Conservation (phyloP, 2,888 invertebrate genomes). For the Neria commutata region DNA sequence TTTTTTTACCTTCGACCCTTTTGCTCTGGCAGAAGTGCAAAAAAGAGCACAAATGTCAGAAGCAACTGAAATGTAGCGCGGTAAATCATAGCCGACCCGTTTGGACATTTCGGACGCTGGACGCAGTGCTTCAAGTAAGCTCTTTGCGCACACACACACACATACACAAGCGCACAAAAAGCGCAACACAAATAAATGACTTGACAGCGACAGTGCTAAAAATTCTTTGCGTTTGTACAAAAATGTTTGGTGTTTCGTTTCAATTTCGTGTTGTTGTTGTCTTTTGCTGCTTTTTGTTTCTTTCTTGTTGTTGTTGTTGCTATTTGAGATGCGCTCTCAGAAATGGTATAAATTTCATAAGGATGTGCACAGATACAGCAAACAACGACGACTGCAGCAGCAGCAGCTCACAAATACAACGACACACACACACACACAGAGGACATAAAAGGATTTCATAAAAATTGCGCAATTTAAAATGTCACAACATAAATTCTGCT, state of each 20-base stretch:
- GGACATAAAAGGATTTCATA: slow-evolving; percentile 58
- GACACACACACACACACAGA: slow-evolving; percentile 33
- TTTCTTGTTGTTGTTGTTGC: slow-evolving; percentile 29
- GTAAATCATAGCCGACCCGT: not conserved
- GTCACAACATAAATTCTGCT: slow-evolving; percentile 62
- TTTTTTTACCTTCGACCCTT: too few species aligned
- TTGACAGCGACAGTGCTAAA: slow-evolving; percentile 51
- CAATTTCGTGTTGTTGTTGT: slow-evolving; percentile 9
- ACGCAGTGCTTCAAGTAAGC: too few species aligned
- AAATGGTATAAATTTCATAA: slow-evolving; percentile 34
- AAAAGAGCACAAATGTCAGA: not conserved
- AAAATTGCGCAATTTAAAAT: slow-evolving; percentile 62
- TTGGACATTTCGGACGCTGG: not conserved
- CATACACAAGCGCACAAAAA: too few species aligned
- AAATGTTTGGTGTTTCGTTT: slow-evolving; percentile 36
- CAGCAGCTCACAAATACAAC: slow-evolving; percentile 16
- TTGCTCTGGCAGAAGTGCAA: too few species aligned
- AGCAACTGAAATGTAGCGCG: not conserved
- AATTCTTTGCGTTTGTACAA: slow-evolving; percentile 41
- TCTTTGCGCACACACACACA: too few species aligned
- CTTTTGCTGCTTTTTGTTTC: slow-evolving; percentile 17
- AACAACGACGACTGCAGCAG: not conserved
- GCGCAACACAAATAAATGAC: slow-evolving; percentile 58
- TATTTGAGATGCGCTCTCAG: slow-evolving; percentile 31
- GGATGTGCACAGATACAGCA: slow-evolving; percentile 35